These are phyloP conservation scores for Anthopleura xanthogrammica DNA, from an alignment of 92 coral and sea anemone genomes.

Conservation along the genomic window DNA sequence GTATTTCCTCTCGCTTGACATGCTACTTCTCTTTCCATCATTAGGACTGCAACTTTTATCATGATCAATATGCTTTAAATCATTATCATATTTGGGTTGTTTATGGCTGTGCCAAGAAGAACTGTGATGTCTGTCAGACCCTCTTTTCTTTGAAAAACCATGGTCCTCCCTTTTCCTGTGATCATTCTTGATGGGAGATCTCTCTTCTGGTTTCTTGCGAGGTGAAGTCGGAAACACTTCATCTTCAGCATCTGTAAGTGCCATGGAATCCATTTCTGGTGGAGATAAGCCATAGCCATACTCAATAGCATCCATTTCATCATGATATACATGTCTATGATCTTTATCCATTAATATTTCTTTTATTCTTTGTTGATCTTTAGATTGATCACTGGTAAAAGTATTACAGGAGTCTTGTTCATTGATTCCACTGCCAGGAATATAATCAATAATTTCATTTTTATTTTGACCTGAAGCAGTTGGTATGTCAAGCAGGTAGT, in stretches of 20 bases:
- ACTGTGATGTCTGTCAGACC: not conserved
- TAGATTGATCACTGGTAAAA: not conserved
- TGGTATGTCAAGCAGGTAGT: not conserved
- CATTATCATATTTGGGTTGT: not conserved
- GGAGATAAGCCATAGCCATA: not conserved
- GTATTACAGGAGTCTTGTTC: not conserved
- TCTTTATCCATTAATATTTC: not conserved
- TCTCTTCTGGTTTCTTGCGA: not conserved
- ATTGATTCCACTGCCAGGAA: not conserved
- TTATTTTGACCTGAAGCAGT: not conserved
- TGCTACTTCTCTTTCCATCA: not conserved
- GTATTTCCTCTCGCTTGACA: not conserved
- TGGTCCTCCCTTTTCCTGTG: not conserved
- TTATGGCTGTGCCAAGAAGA: not conserved
- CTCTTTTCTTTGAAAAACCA: constrained; percentile 4
- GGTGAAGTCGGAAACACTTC: not conserved
- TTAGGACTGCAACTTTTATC: no score
- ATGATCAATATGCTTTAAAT: not conserved
- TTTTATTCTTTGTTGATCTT: not conserved
- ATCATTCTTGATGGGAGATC: constrained; percentile 6
- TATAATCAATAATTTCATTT: not conserved
- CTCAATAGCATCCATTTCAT: not conserved
- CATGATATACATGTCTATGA: not conserved
- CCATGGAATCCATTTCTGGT: constrained; percentile 2
- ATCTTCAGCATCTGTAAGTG: not conserved